Percentiles rank a stretch among this genome's conserved stretches.
phyloP scores from a whole-genome alignment of 1,140 invertebrate genomes.

The Drosophila dunni region DNA sequence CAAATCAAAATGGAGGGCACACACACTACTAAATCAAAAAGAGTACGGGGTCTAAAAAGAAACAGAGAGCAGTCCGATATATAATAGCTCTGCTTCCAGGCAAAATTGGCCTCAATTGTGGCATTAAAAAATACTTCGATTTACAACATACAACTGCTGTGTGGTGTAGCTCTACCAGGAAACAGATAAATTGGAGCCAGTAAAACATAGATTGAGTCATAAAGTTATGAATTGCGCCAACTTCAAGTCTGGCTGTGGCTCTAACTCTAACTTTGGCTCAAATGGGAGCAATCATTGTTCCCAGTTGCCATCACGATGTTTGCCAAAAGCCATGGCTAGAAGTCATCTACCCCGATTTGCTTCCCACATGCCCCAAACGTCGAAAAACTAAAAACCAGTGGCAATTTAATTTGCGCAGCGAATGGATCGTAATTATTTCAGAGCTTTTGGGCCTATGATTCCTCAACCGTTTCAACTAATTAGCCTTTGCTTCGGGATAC shows the following conservation, averaged over 20 bases:
- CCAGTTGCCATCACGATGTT: constrained; percentile 62
- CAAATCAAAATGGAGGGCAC: constrained; percentile 27
- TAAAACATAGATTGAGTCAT: constrained; percentile 70
- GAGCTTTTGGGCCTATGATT: constrained; percentile 28
- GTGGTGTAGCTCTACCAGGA: constrained; percentile 68
- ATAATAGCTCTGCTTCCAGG: constrained; percentile 32
- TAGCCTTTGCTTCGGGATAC: constrained; percentile 38
- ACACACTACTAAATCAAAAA: constrained; percentile 38
- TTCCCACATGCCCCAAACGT: not conserved
- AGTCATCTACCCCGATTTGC: constrained; percentile 22
- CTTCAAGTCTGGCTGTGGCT: constrained; percentile 17
- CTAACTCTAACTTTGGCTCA: constrained; percentile 11
- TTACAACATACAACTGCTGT: constrained; percentile 35
- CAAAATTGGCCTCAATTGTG: constrained; percentile 35
- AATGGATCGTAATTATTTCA: constrained; percentile 48
- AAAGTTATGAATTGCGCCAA: constrained; percentile 51
- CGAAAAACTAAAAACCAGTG: constrained; percentile 57
- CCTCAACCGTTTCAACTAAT: constrained; percentile 63
- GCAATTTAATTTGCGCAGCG: constrained; percentile 67
- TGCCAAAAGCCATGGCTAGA: constrained; percentile 37
- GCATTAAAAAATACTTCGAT: constrained; percentile 28
- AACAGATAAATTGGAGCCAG: constrained; percentile 54
- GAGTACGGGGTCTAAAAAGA: no score
- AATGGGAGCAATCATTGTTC: constrained; percentile 59
- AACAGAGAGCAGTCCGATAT: constrained; percentile 8